Conservation (phyloP, 1,140 invertebrate species). For the Psilanteris sp. region DNA sequence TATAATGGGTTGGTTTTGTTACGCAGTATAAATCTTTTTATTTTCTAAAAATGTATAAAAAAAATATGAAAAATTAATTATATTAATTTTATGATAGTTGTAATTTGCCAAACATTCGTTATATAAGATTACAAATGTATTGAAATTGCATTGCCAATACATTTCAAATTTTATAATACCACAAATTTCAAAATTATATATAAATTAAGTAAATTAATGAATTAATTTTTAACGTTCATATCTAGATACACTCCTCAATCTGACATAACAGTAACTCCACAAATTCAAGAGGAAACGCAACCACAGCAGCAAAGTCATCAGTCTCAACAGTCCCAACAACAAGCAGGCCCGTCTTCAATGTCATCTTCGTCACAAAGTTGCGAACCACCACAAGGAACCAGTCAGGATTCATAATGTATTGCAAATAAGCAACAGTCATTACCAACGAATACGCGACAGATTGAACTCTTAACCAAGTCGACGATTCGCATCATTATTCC, state of each 20-base stretch:
- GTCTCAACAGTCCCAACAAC: constrained; percentile 58
- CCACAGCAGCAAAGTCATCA: constrained; percentile 59
- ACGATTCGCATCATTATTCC: neutral
- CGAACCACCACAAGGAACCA: constrained; percentile 73
- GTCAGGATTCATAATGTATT: constrained; percentile 78
- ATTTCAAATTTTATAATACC: no score
- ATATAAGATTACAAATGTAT: no score
- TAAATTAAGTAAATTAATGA: no score
- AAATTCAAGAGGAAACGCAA: constrained; percentile 28
- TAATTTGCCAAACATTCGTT: no score
- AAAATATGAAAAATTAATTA: no score
- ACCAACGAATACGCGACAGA: neutral
- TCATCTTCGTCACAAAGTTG: constrained; percentile 67
- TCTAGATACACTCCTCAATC: constrained; percentile 62
- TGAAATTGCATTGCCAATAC: no score
- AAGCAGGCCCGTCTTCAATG: constrained; percentile 65
- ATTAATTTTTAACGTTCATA: constrained; percentile 14
- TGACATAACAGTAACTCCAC: constrained; percentile 51
- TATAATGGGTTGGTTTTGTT: no score
- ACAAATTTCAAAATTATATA: no score
- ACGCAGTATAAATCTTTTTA: no score
- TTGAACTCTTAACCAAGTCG: neutral
- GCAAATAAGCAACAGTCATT: neutral
- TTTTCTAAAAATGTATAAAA: no score
- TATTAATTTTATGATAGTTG: no score